Conservation (phyloP, 2,888 invertebrate species). For the Horisme vitalbata region DNA sequence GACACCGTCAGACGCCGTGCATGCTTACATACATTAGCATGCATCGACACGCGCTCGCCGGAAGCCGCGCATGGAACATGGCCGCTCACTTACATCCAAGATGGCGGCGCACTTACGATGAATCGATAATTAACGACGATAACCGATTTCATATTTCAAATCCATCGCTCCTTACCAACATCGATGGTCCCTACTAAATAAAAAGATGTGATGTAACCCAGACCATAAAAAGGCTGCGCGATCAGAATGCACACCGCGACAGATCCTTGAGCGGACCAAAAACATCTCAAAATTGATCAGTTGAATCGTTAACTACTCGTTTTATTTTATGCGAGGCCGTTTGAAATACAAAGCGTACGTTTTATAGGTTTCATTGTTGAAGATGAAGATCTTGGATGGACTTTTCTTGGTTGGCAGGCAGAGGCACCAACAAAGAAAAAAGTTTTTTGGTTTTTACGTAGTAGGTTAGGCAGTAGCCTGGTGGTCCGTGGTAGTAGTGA, state of each 20-base stretch:
- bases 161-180: slow-evolving; percentile 57
- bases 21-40: slow-evolving; percentile 76
- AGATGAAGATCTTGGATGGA: no score
- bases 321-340: slow-evolving; percentile 62
- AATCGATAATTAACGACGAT: slow-evolving; percentile 78
- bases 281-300: slow-evolving; percentile 54
- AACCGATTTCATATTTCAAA: slow-evolving; percentile 78
- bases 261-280: slow-evolving; percentile 65
- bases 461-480: no score
- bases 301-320: slow-evolving; percentile 53
- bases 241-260: slow-evolving; percentile 57
- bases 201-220: slow-evolving; percentile 72
- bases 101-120: slow-evolving; percentile 74
- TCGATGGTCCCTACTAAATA: slow-evolving; percentile 53
- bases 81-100: slow-evolving; percentile 72
- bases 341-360: slow-evolving; percentile 51
- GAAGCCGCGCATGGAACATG: slow-evolving; percentile 76
- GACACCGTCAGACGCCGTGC: slow-evolving; percentile 53
- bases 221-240: slow-evolving; percentile 54
- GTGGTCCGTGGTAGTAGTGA: slow-evolving; percentile 63
- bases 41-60: slow-evolving; percentile 74
- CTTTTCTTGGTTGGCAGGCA: no score
- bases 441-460: slow-evolving; percentile 23
- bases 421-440: no score
- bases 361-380: slow-evolving; percentile 64